Conservation (phyloP, 2,797 vertebrate genomes). For the Gymnocypris eckloni region DNA sequence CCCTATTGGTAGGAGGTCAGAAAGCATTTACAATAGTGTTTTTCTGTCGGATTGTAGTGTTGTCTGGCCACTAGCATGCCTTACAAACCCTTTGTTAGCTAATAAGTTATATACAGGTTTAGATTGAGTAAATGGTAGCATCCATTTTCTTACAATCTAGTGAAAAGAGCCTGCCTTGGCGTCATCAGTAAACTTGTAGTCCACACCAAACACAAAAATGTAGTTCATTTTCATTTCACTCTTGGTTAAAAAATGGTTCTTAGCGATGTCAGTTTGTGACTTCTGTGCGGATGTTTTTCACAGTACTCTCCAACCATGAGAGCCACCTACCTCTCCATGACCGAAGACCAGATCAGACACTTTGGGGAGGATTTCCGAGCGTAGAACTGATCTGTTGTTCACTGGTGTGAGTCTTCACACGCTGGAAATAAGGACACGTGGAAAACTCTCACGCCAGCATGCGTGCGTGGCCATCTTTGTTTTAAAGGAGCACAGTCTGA, state of each 20-base stretch:
- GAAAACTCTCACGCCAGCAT: slow-evolving; percentile 10
- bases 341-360: slow-evolving; percentile 85
- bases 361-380: slow-evolving; percentile 85
- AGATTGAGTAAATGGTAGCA: not conserved
- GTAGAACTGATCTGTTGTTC: slow-evolving; percentile 66
- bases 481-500: slow-evolving; percentile 1
- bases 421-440: not conserved
- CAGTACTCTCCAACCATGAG: slow-evolving; percentile 98
- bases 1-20: slow-evolving; percentile 6
- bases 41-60: not conserved
- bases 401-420: not conserved
- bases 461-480: not conserved
- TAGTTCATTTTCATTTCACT: slow-evolving; percentile 26
- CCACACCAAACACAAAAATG: not conserved
- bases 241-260: not conserved
- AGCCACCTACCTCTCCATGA: slow-evolving; percentile 93
- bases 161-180: not conserved
- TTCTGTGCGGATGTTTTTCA: slow-evolving; percentile 59
- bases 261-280: not conserved
- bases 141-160: not conserved
- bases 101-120: not conserved
- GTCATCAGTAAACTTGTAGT: not conserved
- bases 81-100: not conserved
- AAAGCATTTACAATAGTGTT: not conserved
- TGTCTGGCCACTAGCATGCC: slow-evolving; percentile 24